A percentile compares a stretch with the other conserved stretches of the same genome.
phyloP scores from a whole-genome alignment of 1,140 invertebrate genomes.

The Grapholita molesta region DNA sequence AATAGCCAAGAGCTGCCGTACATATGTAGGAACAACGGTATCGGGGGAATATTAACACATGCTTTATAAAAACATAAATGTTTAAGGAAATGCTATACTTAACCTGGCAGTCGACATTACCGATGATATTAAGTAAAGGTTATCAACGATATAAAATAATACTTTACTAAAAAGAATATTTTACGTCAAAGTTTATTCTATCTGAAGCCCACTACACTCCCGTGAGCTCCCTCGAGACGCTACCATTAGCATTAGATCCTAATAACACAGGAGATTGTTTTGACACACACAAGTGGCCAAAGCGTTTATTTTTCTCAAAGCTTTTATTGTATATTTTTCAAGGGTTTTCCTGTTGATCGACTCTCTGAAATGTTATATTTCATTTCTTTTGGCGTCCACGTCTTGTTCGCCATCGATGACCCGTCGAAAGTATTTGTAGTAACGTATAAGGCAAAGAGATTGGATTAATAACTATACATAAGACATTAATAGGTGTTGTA shows the following conservation, averaged over 20 bases:
- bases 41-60: too few species aligned
- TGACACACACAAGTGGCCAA: slow-evolving; percentile 37
- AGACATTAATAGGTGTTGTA: too few species aligned
- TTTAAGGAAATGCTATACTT: too few species aligned
- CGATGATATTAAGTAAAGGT: too few species aligned
- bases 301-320: slow-evolving; percentile 17
- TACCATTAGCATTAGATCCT: slow-evolving; percentile 45
- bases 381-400: neutral
- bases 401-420: neutral
- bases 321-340: neutral
- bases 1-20: too few species aligned
- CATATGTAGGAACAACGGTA: too few species aligned
- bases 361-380: neutral
- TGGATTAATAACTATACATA: neutral
- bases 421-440: neutral
- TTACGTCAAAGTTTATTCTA: neutral
- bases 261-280: slow-evolving; percentile 56
- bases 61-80: too few species aligned
- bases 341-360: slow-evolving; percentile 1
- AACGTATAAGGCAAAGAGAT: neutral
- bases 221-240: slow-evolving; percentile 55
- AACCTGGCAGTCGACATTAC: too few species aligned
- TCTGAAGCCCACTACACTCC: slow-evolving; percentile 70
- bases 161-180: neutral
- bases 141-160: neutral